Percentiles rank a stretch among this genome's conserved stretches.
Conservation (phyloP, 2,797 vertebrate genomes). For the Anisognathus igniventris region DNA sequence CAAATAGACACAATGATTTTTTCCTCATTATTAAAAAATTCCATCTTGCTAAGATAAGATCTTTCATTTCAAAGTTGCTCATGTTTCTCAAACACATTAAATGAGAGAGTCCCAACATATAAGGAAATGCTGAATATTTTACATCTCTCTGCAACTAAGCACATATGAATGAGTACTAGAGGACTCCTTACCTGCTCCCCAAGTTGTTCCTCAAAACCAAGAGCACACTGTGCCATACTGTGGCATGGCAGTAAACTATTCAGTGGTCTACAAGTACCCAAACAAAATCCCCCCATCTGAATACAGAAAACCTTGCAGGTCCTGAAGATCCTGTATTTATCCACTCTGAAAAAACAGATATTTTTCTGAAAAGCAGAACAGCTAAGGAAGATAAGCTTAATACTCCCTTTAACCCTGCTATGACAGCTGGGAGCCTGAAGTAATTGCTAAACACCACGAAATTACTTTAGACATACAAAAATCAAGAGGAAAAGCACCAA, state of each 20-base stretch:
- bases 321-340: neutral
- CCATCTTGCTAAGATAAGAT: neutral
- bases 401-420: neutral
- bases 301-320: neutral
- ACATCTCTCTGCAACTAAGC: neutral
- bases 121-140: neutral
- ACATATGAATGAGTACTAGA: neutral
- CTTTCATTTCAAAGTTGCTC: neutral
- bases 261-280: neutral
- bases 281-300: neutral
- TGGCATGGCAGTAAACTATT: neutral
- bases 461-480: neutral
- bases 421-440: neutral
- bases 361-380: neutral
- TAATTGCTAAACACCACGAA: neutral
- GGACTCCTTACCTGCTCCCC: neutral
- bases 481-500: neutral
- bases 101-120: neutral
- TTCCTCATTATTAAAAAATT: neutral
- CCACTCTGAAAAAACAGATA: neutral
- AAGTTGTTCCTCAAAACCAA: neutral
- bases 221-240: accelerated
- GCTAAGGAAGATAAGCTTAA: neutral
- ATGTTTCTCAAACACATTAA: neutral
- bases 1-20: accelerated